Conservation (phyloP, 2,888 invertebrate genomes). For the Netelia inedita region DNA sequence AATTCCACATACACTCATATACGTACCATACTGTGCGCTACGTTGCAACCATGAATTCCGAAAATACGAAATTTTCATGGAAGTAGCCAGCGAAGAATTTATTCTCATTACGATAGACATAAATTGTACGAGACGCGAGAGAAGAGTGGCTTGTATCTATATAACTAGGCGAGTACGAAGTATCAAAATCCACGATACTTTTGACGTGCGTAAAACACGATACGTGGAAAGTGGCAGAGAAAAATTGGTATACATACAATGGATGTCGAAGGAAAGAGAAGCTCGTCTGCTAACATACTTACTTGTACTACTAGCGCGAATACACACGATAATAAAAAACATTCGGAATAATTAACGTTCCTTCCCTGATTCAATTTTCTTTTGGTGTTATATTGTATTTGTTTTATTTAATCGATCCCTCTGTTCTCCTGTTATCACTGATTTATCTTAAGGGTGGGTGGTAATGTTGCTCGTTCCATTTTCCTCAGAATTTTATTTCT, state of each 20-base stretch:
- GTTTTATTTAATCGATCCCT: not conserved
- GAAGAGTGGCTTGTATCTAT: not conserved
- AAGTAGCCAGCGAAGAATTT: conserved; percentile 27
- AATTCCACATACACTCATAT: not conserved
- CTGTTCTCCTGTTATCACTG: too few relatives aligned
- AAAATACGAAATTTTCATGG: conserved; percentile 9
- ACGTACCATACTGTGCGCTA: not conserved
- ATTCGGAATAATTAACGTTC: conserved; percentile 7
- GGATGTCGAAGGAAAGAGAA: not conserved
- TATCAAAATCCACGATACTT: not conserved
- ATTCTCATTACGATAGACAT: conserved; percentile 9
- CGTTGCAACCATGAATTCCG: not conserved
- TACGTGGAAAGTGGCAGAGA: not conserved
- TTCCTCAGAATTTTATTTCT: too few relatives aligned
- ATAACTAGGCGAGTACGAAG: not conserved
- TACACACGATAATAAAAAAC: not conserved
- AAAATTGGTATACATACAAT: not conserved
- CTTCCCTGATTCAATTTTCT: conserved; percentile 32
- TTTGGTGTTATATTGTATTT: conserved; percentile 19
- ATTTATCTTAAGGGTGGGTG: too few relatives aligned
- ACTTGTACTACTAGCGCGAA: conserved; percentile 29
- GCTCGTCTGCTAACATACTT: conserved; percentile 1
- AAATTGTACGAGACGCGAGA: conserved; percentile 10
- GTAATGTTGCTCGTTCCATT: too few relatives aligned
- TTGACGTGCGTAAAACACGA: not conserved